Evolutionary conservation across 53 echinoderm and acorn worm genomes (phyloP), one percentile per base, ranked within the genome.

Genomic region (Holothuria scabra): DNA sequence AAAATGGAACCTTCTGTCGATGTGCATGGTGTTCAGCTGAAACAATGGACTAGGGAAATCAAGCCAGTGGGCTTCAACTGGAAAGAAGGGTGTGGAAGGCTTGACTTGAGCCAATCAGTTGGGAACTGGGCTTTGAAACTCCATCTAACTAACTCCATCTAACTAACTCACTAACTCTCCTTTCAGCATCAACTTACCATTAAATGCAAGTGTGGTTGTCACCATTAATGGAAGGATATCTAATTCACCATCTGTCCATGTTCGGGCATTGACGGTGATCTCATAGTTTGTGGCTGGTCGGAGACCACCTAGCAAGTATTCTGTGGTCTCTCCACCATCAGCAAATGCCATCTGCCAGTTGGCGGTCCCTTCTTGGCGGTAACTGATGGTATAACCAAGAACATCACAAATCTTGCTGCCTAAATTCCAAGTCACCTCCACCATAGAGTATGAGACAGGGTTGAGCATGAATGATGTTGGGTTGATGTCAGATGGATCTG

Each of bases 341-440:
- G 91, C 87, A 2, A 72, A 76, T 20, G 60, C 33, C 35, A 79
- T 58, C 12, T 22, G 48, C 52, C 57, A 26, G 8, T 20, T 12
- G 1, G 65, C 5, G 10, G 84, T 84, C 48, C 79, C 79, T 2
- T 5, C 25, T 21, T 16, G 35, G 8, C 60, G 69, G 84, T 82
- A 79, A 12, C 61, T 37, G 71, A 95, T 91, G 56, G 60, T 67
- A 70, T 95, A 95, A 16, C 89, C 93, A 19, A 80, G 59, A 61
- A 93, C 83, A 28, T 95, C 95, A 67, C 95, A 95, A 66, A 44
- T 84, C 63, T 80, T 80, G 41, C 83, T 13, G 5, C 93, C 89
- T 0, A 86, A 89, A 8, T 32, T 16, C 95, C 95, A 95, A 29
- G 84, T 64, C 14, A 92, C 44, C 22, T 60, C 74, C 34, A 90